Base-by-base conservation (phyloP, 2,797 vertebrate genomes). In the Semaprochilodus insignis region DNA sequence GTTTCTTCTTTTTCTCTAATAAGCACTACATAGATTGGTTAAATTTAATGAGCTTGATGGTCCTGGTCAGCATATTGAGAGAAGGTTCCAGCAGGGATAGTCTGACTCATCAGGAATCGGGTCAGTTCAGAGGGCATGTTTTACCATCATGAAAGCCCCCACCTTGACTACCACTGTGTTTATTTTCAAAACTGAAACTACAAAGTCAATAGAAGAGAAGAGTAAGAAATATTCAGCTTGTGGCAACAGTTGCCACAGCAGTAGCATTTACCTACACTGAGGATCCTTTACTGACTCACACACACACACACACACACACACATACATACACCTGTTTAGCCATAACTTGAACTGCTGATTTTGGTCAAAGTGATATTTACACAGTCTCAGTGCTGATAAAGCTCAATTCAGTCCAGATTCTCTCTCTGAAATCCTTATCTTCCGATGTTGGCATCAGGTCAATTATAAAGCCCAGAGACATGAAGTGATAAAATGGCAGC, bases 121-220 rank as follows among this genome's bases (percentile, higher is more conserved):
- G 17, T 55, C 40, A 74, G 82, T 59, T 55, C 34, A 57, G 77
- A 27, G 55, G 60, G 23, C 27, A 21, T 21, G 57, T 74, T 23
- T 71, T 65, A 73, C 34, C 59, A 78, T 57, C 44, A 77, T 76
- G 70, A 87, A 88, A 79, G 6, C 17, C 25, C 74, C 48, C 31
- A 75, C 66, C 63, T 34, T 80, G 15, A 54, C 72, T 25, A 14
- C 55, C 48, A 51, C 40, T 63, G 23, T 27, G 55, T 25, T 85
- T 88, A 88, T 91, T 90, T 93, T 89, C 88, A 48, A 82, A 85
- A 59, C 52, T 77, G 85, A 83, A 31, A 85, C 85, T 65, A 78
- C 80, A 55, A 67, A 85, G 85, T 88, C 80, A 74, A 51, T 82
- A 81, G 55, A 82, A 27, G 78, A 87, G 83, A 17, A 85, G 70